Percentiles rank a stretch among this genome's conserved stretches.
phyloP scores from a whole-genome alignment of 1,140 invertebrate species.

The Apocrypta bakeri region DNA sequence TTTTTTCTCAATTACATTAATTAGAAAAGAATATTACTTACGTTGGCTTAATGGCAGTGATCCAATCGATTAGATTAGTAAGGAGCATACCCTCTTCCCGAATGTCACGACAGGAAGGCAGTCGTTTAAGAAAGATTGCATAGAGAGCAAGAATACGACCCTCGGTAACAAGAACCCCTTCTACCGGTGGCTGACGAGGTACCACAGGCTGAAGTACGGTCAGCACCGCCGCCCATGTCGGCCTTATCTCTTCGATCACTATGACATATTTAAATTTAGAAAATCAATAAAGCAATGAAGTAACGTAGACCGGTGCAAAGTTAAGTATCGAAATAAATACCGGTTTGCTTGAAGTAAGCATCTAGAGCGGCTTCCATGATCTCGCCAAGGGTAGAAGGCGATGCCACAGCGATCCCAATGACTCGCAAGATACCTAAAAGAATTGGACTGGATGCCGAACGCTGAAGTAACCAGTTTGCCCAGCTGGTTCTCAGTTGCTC shows the following conservation, averaged over 20 bases:
- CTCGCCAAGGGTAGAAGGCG: conserved; percentile 70
- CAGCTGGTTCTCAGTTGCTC: conserved; percentile 69
- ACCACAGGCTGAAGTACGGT: conserved; percentile 70
- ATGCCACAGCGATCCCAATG: conserved; percentile 69
- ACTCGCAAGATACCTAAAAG: conserved; percentile 72
- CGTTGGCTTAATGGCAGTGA: conserved; percentile 73
- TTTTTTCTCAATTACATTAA: background rate
- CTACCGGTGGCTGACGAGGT: conserved; percentile 70
- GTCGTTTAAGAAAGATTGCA: conserved; percentile 71
- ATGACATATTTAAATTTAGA: conserved; percentile 41
- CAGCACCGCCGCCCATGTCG: conserved; percentile 71
- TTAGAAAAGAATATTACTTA: conserved; percentile 60
- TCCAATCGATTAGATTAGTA: conserved; percentile 73
- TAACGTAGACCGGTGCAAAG: background rate
- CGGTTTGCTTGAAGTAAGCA: conserved; percentile 73
- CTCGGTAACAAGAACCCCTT: conserved; percentile 69
- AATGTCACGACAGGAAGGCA: conserved; percentile 72
- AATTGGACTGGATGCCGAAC: conserved; percentile 72
- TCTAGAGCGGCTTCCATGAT: conserved; percentile 74
- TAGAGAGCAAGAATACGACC: conserved; percentile 73
- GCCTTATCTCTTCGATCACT: conserved; percentile 66
- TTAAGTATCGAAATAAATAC: conserved; percentile 54
- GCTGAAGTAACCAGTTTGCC: conserved; percentile 68
- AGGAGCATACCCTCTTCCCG: conserved; percentile 73
- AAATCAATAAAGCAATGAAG: background rate